Conservation (phyloP, 2,888 invertebrate genomes). For the Agrotis exclamationis region DNA sequence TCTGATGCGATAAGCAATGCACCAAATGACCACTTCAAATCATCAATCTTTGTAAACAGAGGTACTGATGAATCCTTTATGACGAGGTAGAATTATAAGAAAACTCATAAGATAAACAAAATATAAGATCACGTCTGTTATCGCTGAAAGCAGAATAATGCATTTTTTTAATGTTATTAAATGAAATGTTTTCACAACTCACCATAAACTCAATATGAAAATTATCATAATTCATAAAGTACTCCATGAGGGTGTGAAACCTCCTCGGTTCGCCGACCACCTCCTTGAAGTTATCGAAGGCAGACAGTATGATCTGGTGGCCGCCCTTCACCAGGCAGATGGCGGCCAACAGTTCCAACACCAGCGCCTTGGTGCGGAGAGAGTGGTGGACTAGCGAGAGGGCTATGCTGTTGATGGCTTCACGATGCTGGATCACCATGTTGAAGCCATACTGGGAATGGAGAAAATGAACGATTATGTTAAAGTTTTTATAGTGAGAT, state of each 20-base stretch:
- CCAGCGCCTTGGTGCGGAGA: constrained; percentile 98
- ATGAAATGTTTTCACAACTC: constrained; percentile 71
- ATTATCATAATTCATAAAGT: constrained; percentile 98
- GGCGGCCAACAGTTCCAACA: constrained; percentile 98
- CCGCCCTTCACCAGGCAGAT: constrained; percentile 99
- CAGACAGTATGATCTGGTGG: constrained; percentile 99
- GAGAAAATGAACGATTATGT: background rate
- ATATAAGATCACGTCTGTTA: too few species aligned
- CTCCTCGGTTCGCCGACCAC: constrained; percentile 96
- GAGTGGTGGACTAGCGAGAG: constrained; percentile 99
- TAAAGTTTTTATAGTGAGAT: too few species aligned
- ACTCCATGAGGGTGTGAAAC: constrained; percentile 99
- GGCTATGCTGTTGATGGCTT: constrained; percentile 99
- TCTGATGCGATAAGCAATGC: too few species aligned
- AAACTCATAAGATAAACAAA: too few species aligned
- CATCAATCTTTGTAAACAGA: too few species aligned
- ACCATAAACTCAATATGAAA: constrained; percentile 99
- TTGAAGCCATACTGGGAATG: constrained; percentile 97
- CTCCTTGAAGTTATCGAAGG: constrained; percentile 99
- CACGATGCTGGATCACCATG: constrained; percentile 99
- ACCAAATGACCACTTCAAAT: too few species aligned
- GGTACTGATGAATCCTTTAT: too few species aligned
- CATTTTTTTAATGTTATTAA: too few species aligned
- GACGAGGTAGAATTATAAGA: too few species aligned
- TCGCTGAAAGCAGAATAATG: too few species aligned